Conservation (phyloP, 2,797 vertebrate species). For the Anguilla obscura region DNA sequence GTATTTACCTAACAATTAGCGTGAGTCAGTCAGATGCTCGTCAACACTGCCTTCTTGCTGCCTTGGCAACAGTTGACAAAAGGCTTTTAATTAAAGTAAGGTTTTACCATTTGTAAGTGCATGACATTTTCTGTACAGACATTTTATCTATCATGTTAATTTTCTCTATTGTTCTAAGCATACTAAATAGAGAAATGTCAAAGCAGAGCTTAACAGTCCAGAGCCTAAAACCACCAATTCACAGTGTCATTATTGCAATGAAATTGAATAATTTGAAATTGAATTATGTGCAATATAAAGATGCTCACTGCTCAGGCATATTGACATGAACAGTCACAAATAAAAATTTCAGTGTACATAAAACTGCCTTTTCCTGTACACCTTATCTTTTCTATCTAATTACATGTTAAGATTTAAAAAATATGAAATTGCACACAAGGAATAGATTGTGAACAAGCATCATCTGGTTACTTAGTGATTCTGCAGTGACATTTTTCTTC, state of each 20-base stretch:
- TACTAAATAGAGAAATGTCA: neutral
- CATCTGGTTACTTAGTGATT: neutral
- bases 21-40: neutral
- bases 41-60: neutral
- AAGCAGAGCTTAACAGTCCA: neutral
- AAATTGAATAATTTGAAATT: neutral
- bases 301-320: neutral
- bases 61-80: neutral
- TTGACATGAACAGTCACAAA: neutral
- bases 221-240: neutral
- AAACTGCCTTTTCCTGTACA: too few species aligned
- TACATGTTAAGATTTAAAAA: too few species aligned
- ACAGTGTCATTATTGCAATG: neutral
- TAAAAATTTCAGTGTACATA: neutral
- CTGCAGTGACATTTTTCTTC: neutral
- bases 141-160: neutral
- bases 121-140: neutral
- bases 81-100: neutral
- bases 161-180: neutral
- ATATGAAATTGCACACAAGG: neutral
- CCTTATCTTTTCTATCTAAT: too few species aligned
- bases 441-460: neutral
- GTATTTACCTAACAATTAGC: neutral
- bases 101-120: neutral
- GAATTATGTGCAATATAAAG: neutral